Conservation (phyloP, 2,888 invertebrate genomes). For the Thalpophila matura region DNA sequence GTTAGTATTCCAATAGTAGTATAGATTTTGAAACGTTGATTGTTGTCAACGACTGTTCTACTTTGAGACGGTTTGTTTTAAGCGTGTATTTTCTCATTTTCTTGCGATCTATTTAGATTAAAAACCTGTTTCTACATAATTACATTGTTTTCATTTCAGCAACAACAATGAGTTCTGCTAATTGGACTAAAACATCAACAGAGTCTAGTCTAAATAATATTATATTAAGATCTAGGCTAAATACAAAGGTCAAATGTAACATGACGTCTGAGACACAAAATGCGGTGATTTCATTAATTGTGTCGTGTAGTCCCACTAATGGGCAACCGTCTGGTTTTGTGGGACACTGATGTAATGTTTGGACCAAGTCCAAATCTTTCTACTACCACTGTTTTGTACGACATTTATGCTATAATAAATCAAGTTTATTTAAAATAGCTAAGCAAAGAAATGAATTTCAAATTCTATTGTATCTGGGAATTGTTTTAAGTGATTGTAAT, state of each 20-base stretch:
- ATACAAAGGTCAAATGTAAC: conserved; percentile 26
- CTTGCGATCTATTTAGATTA: background rate
- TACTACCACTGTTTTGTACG: conserved; percentile 19
- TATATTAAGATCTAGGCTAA: conserved; percentile 15
- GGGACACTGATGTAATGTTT: conserved; percentile 52
- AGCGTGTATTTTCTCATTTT: conserved; percentile 5
- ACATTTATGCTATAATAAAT: conserved; percentile 30
- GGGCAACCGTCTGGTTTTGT: conserved; percentile 47
- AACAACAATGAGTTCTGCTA: conserved; percentile 11
- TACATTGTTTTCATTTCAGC: background rate
- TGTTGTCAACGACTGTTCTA: conserved; percentile 17
- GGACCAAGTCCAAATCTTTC: conserved; percentile 57
- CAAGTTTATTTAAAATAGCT: conserved; percentile 27
- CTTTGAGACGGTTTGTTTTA: conserved; percentile 3
- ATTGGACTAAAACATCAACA: conserved; percentile 27
- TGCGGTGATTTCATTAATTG: conserved; percentile 55
- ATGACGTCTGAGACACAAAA: conserved; percentile 27
- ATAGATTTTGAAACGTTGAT: conserved; percentile 1
- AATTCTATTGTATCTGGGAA: conserved; percentile 13
- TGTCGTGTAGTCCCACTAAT: conserved; percentile 50
- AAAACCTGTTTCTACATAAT: background rate
- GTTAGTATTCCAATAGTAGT: conserved; percentile 10
- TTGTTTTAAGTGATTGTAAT: conserved; percentile 23
- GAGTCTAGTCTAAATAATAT: conserved; percentile 1
- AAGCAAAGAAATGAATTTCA: conserved; percentile 15